Base-by-base conservation (phyloP, 2,888 invertebrate species). In the Drosophila nigritarsus region DNA sequence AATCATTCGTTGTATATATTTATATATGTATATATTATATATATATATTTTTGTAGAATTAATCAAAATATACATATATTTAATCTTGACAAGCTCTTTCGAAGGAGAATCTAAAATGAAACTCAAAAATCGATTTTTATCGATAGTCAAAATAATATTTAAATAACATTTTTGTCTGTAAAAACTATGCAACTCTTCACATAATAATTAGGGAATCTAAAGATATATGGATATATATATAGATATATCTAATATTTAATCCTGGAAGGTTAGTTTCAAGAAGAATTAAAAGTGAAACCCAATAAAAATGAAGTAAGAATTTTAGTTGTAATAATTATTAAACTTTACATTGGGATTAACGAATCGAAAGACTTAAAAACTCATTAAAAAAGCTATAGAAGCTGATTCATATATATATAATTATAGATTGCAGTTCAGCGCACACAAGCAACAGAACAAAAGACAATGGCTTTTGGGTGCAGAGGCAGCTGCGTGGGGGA, bases 391-490 rank as follows among this genome's bases (percentile, higher is more conserved):
- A 24, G 18, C 20, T 24, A 24, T 7, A 24, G 27, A 58, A 58
- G 42, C 11, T 3, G 0, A 32, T 58, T 42, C n/a, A n/a, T 55
- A 56, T 6, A 29, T 65, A 58, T 6, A 29, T 65, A 58, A 65
- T 54, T 70, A 62, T 50, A 30, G 40, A 55, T 50, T 65, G 60
- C 69, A 61, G 60, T 70, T 61, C 69, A 53, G 50, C 49, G 62
- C 56, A 59, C 53, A 60, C 27, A 40, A 51, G 51, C 51, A 51
- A 32, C n/a, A 30, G 32, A 34, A 34, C 4, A 45, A 49, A 59
- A 77, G 58, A 74, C 77, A 77, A 74, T 78, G 36, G 75, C 60
- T 58, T 53, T 48, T 24, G 6, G 40, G 3, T 0, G 55, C 13
- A n/a, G n/a, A 7, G 20, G 27, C 30, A 15, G 40, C 5, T 32